Evolutionary conservation across 1,140 invertebrate genomes (phyloP).

Genomic region (Drosophila leontia): DNA sequence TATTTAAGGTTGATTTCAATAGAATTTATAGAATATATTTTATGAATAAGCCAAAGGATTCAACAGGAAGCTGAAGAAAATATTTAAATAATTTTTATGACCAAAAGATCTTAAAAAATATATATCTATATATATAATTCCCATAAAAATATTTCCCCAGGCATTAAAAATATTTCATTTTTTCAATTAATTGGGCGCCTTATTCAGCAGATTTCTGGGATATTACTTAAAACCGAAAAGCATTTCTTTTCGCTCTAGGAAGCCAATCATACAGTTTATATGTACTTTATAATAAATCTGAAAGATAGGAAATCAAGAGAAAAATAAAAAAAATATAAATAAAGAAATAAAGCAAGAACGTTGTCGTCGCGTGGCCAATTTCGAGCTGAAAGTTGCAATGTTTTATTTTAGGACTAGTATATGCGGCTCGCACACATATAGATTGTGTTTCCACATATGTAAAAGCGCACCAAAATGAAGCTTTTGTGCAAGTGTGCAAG

Average conservation of each 20-base stretch:
- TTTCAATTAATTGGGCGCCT: background rate
- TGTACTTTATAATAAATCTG: constrained; percentile 9
- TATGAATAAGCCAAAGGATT: background rate
- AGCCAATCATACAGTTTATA: constrained; percentile 2
- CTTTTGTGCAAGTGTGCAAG: constrained; percentile 6
- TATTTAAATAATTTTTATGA: background rate
- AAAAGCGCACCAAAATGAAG: constrained; percentile 31
- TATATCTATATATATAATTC: background rate
- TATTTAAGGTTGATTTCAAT: background rate
- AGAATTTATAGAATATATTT: background rate
- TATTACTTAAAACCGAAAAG: constrained; percentile 3
- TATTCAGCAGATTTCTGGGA: background rate
- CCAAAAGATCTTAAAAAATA: background rate
- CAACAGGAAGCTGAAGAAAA: background rate
- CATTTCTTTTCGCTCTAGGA: constrained; percentile 5
- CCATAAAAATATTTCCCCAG: background rate
- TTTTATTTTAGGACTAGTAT: constrained; percentile 72
- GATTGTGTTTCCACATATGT: constrained; percentile 39
- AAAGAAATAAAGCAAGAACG: constrained; percentile 15
- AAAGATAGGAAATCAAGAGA: background rate
- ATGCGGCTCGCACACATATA: constrained; percentile 23
- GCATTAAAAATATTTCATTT: background rate
- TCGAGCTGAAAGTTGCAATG: constrained; percentile 66
- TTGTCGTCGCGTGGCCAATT: constrained; percentile 53
- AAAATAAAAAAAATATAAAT: background rate